Conservation (phyloP, 2,113 vertebrate genomes). For the Hydrochoerus hydrochaeris region DNA sequence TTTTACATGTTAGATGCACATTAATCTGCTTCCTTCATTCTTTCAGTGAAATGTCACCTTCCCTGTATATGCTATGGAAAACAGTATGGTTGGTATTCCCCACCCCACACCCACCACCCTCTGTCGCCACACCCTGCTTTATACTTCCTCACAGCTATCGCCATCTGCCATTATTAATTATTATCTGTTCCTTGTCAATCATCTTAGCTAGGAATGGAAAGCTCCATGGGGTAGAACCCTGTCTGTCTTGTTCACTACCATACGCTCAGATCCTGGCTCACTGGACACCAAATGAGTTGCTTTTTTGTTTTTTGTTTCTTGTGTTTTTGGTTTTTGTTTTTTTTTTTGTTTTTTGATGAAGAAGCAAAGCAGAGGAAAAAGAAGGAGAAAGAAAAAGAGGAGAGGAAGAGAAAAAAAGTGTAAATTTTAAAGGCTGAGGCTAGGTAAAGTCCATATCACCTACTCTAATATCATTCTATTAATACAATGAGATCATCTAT, state of each 20-base stretch:
- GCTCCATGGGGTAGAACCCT: not conserved
- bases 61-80: not conserved
- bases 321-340: not conserved
- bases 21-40: not conserved
- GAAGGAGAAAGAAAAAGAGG: not conserved
- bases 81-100: not conserved
- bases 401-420: no score
- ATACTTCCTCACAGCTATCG: not conserved
- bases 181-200: not conserved
- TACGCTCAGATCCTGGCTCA: not conserved
- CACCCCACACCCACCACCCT: not conserved
- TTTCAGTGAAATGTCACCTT: not conserved
- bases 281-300: not conserved
- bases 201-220: not conserved
- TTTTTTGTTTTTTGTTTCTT: no score
- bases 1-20: not conserved
- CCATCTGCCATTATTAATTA: not conserved
- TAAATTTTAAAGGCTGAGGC: not conserved
- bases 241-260: not conserved
- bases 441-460: not conserved
- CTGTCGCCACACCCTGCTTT: not conserved
- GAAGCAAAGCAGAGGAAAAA: not conserved
- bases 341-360: slow-evolving; percentile 34
- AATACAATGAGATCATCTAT: not conserved
- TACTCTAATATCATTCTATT: not conserved